phyloP scores from a whole-genome alignment of 2,888 invertebrate genomes.

The Rotaria socialis region DNA sequence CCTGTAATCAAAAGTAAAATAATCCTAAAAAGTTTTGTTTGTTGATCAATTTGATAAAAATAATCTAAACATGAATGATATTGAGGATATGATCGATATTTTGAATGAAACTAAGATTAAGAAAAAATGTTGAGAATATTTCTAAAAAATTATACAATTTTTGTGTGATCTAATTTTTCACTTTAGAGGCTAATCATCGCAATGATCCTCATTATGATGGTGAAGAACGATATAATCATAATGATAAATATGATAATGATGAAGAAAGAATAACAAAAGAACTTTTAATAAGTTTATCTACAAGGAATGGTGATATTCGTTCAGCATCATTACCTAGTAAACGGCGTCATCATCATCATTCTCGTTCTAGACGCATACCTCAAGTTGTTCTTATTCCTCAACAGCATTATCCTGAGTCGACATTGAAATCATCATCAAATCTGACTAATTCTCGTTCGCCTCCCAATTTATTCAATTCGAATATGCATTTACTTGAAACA shows the following conservation, averaged over 20 bases:
- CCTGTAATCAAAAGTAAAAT: too few species aligned
- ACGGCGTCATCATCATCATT: neutral
- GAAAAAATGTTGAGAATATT: too few species aligned
- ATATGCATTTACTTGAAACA: conserved; percentile 19
- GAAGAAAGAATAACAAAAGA: neutral
- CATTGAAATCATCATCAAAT: neutral
- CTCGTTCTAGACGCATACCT: neutral
- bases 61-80: too few species aligned
- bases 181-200: neutral
- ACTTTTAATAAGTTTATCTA: neutral
- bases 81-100: too few species aligned
- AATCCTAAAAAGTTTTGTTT: too few species aligned
- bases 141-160: too few species aligned
- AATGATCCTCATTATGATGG: neutral
- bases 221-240: neutral
- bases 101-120: too few species aligned
- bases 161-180: too few species aligned
- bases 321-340: neutral
- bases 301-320: neutral
- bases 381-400: neutral
- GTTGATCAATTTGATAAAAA: too few species aligned
- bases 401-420: neutral
- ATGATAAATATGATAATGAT: neutral
- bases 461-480: neutral
- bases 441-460: neutral